A percentile compares a stretch with the other conserved stretches of the same genome.
Evolutionary conservation across 1,140 invertebrate genomes (phyloP).

Genomic region (Hydropsyche tenuis): DNA sequence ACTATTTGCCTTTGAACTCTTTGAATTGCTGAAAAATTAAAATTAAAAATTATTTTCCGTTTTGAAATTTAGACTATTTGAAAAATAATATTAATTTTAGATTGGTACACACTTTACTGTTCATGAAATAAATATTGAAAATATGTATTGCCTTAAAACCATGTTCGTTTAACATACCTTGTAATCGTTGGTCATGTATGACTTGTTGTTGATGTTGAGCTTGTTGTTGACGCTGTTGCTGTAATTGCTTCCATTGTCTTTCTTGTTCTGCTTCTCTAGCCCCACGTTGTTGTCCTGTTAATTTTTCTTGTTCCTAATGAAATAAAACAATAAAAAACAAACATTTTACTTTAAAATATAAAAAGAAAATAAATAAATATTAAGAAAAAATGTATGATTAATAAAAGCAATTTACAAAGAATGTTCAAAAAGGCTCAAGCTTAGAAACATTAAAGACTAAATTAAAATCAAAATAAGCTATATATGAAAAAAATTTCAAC

Average conservation of each 20-base stretch:
- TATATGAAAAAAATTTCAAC: too few species aligned
- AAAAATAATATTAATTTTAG: too few species aligned
- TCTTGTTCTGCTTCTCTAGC: conserved; percentile 83
- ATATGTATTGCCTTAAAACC: neutral
- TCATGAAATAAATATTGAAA: too few species aligned
- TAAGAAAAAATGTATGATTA: too few species aligned
- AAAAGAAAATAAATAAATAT: too few species aligned
- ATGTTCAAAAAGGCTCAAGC: too few species aligned
- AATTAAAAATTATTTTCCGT: too few species aligned
- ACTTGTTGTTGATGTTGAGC: conserved; percentile 82
- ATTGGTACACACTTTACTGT: too few species aligned
- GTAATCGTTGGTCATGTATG: conserved; percentile 76
- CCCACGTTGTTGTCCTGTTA: conserved; percentile 62
- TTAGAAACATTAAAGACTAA: too few species aligned
- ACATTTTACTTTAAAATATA: neutral
- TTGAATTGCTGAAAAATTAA: conserved; percentile 60
- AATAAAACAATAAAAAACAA: conserved; percentile 42
- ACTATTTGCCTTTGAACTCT: conserved; percentile 65
- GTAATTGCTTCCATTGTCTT: conserved; percentile 85
- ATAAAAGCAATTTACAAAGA: too few species aligned
- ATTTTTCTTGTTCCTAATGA: conserved; percentile 72
- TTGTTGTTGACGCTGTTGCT: conserved; percentile 79
- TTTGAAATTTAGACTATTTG: too few species aligned
- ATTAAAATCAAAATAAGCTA: too few species aligned
- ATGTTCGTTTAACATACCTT: conserved; percentile 62